Evolutionary conservation across 2,113 vertebrate genomes (phyloP).

Genomic region (Zapornia atra): DNA sequence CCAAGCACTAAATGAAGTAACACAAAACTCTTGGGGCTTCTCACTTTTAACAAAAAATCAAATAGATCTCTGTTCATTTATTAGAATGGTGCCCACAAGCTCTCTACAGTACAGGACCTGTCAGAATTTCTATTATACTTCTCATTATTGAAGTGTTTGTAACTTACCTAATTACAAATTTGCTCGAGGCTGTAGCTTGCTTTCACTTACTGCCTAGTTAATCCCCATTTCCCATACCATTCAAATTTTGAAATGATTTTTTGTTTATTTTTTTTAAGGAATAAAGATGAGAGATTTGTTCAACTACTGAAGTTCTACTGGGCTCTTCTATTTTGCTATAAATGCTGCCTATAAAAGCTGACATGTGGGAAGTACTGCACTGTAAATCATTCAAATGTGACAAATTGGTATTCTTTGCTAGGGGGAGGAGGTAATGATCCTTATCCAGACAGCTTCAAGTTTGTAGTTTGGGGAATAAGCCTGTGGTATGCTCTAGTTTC

Average conservation of each 20-base stretch:
- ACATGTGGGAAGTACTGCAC: background rate
- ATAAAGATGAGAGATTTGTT: background rate
- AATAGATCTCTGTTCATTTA: constrained; percentile 46
- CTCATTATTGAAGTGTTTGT: constrained; percentile 40
- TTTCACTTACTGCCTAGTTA: constrained; percentile 24
- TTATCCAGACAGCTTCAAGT: background rate
- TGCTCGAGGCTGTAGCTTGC: background rate
- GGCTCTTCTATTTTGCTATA: background rate
- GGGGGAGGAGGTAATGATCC: background rate
- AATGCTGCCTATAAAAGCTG: background rate
- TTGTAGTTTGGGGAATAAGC: background rate
- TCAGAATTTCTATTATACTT: constrained; percentile 34
- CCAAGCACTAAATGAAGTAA: constrained; percentile 45
- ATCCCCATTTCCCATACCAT: background rate
- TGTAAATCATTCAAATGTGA: background rate
- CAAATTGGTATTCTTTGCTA: background rate
- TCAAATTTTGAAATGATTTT: background rate
- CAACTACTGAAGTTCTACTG: background rate
- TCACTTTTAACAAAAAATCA: constrained; percentile 53
- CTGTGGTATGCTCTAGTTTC: background rate
- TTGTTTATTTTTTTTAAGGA: constrained; percentile 7
- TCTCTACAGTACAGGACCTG: constrained; percentile 1
- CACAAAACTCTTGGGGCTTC: constrained; percentile 6
- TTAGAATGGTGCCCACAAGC: constrained; percentile 7
- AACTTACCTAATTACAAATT: constrained; percentile 36